Evolutionary conservation across 2,888 invertebrate genomes (phyloP).

Genomic region (Nemapogon koenigi): DNA sequence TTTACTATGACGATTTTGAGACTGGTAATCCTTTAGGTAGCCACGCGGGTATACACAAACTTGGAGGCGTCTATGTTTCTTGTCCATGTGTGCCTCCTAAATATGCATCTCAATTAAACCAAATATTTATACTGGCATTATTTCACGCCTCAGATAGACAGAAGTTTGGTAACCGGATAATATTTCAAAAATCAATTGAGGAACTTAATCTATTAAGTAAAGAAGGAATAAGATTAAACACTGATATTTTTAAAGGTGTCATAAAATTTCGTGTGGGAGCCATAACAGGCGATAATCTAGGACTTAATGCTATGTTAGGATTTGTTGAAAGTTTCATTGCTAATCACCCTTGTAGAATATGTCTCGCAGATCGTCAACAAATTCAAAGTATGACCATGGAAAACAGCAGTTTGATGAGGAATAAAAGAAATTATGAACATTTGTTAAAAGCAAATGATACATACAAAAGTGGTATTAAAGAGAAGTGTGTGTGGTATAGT

Average conservation of each 20-base stretch:
- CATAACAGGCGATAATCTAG: conserved; percentile 16
- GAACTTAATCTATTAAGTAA: neutral
- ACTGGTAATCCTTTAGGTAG: conserved; percentile 6
- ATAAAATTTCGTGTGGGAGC: conserved; percentile 11
- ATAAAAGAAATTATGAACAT: neutral
- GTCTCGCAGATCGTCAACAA: conserved; percentile 12
- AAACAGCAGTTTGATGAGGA: conserved; percentile 4
- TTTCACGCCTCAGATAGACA: conserved; percentile 6
- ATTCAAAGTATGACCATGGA: conserved; percentile 11
- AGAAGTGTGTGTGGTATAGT: conserved; percentile 13
- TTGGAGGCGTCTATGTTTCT: conserved; percentile 3
- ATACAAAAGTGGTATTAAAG: conserved; percentile 14
- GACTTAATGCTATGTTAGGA: conserved; percentile 15
- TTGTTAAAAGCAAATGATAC: neutral
- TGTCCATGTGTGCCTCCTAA: conserved; percentile 3
- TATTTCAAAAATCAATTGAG: conserved; percentile 1
- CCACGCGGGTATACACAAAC: conserved; percentile 7
- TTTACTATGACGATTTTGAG: conserved; percentile 7
- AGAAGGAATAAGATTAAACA: neutral
- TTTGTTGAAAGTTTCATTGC: conserved; percentile 13
- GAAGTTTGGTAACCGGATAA: conserved; percentile 1
- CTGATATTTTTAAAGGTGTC: neutral
- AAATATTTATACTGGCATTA: conserved; percentile 3
- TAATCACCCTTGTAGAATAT: conserved; percentile 17
- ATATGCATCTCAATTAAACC: neutral